phyloP scores from a whole-genome alignment of 2,888 invertebrate genomes.

The Nomada fabriciana region DNA sequence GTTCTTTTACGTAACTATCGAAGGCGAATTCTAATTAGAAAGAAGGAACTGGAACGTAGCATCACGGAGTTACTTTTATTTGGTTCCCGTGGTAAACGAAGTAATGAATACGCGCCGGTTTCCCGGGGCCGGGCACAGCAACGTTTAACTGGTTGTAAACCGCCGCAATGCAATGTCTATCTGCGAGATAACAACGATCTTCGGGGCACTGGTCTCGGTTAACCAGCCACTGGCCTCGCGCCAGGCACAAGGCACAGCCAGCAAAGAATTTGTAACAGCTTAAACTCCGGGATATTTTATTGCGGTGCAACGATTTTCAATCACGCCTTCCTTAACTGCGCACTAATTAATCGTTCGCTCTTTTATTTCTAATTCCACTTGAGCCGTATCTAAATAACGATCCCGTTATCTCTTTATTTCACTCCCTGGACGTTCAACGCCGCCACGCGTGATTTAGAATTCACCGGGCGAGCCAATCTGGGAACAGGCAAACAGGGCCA shows the following conservation, averaged over 20 bases:
- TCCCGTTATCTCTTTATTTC: background rate
- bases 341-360: background rate
- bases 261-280: constrained; percentile 32
- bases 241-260: constrained; percentile 36
- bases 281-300: constrained; percentile 15
- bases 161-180: constrained; percentile 31
- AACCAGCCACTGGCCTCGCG: constrained; percentile 42
- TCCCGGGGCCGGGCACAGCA: background rate
- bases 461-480: background rate
- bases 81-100: background rate
- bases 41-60: background rate
- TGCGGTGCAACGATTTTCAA: constrained; percentile 16
- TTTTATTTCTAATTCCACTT: background rate
- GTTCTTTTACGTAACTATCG: background rate
- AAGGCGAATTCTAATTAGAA: background rate
- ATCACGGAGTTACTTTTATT: background rate
- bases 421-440: too few relatives aligned
- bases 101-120: background rate
- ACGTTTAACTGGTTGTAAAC: constrained; percentile 44
- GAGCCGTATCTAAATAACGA: background rate
- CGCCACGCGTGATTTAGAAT: constrained; percentile 3
- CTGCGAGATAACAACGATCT: constrained; percentile 49
- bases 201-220: constrained; percentile 37
- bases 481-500: constrained; percentile 22
- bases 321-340: background rate